Evolutionary conservation across 2,797 vertebrate genomes (phyloP), one percentile per base, ranked within the genome.

Genomic region (Liasis olivaceus): DNA sequence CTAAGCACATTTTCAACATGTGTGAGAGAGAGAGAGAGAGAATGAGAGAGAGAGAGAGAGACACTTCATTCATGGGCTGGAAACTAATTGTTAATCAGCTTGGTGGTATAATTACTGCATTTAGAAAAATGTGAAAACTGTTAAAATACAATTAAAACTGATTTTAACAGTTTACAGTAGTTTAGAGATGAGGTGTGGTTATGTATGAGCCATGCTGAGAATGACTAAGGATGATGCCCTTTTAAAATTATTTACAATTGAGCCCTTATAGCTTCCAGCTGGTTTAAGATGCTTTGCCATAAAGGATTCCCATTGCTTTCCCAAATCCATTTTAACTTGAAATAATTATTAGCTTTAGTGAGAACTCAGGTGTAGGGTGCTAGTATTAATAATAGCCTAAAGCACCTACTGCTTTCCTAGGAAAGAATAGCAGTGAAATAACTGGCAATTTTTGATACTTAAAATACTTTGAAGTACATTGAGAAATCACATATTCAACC

Each of bases 1-100:
- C 20, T 69, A 89, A 89, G 92, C 13, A 5, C 54, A 22, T 90
- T 91, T 87, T 5, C 5, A 54, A 85, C 2, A 0, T 31, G 2
- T 89, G 72, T 47, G 36, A 36, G 36, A 36, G 2, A 36, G 36
- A 36, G 36, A 12, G 63, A 20, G 2, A 36, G 36, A 11, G 2
- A 24, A 36, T 11, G 72, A 47, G 24, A 81, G 42, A 81, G 66
- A 72, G 72, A 47, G 36, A 77, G 11, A 47, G 20, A 42, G 26
- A 62, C 86, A 62, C 17, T 47, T 60, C 62, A 84, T 77, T n/a
- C 14, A 28, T 77, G 5, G 0, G 0, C 58, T 91, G 24, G 17
- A 31, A 51, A 88, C 5, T 89, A 88, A 86, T 31, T 1, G 56
- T 11, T 47, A 8, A 1, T n/a, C 12, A 4, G 0, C 92, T 91